These are phyloP conservation scores for Argyrosomus japonicus DNA, from an alignment of 2,113 vertebrate species.

Conservation along the genomic window DNA sequence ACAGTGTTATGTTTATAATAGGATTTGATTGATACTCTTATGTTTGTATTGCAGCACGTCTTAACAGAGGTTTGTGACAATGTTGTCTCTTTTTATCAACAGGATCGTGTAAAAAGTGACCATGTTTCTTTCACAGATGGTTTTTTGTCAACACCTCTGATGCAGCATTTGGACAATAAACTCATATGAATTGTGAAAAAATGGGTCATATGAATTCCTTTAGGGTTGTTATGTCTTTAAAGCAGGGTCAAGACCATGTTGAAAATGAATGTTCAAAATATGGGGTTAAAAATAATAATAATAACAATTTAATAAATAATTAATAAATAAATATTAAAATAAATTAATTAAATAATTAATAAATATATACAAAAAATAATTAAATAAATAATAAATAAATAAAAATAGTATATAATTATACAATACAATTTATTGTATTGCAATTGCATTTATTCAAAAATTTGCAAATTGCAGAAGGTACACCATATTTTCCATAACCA, in stretches of 20 bases:
- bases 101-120: background rate
- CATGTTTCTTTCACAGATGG: background rate
- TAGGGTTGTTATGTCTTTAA: background rate
- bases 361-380: no score
- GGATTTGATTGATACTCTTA: background rate
- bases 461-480: no score
- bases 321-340: no score
- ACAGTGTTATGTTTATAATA: slow-evolving; percentile 8
- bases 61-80: background rate
- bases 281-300: background rate
- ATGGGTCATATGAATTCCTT: background rate
- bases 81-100: background rate
- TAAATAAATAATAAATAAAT: no score
- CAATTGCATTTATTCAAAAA: no score
- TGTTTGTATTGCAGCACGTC: background rate
- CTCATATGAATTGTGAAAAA: no score
- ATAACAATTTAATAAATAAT: no score
- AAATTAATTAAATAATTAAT: no score
- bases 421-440: no score
- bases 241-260: background rate
- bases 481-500: no score
- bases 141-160: background rate
- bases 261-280: background rate
- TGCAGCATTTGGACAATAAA: background rate
- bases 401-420: no score